Percentiles rank a stretch among this genome's conserved stretches.
These are phyloP conservation scores for Heliothis virescens DNA, from an alignment of 1,140 invertebrate genomes.

Conservation along the genomic window DNA sequence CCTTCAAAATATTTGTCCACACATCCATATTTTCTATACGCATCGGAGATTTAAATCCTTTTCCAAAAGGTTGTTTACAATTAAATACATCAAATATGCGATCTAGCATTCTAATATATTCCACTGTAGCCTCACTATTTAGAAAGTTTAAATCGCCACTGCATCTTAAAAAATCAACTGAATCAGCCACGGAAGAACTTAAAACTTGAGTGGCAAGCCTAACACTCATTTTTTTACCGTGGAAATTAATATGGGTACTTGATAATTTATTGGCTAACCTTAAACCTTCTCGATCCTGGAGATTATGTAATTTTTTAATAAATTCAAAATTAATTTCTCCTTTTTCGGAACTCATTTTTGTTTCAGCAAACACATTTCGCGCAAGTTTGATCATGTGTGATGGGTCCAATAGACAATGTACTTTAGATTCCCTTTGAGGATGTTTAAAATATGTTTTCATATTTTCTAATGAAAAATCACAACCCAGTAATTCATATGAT, in stretches of 20 bases:
- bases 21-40: slow-evolving; percentile 51
- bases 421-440: slow-evolving; percentile 16
- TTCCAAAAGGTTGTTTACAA: slow-evolving; percentile 55
- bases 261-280: slow-evolving; percentile 58
- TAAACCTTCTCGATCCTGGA: slow-evolving; percentile 62
- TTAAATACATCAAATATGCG: slow-evolving; percentile 67
- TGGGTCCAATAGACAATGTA: slow-evolving; percentile 58
- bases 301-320: slow-evolving; percentile 53
- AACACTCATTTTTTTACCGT: slow-evolving; percentile 64
- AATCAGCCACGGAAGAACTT: slow-evolving; percentile 62
- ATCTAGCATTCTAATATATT: slow-evolving; percentile 62
- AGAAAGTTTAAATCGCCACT: slow-evolving; percentile 51
- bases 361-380: slow-evolving; percentile 59
- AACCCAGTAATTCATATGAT: slow-evolving; percentile 56
- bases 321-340: slow-evolving; percentile 58
- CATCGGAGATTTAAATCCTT: slow-evolving; percentile 62
- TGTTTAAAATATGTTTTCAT: slow-evolving; percentile 48
- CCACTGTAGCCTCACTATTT: slow-evolving; percentile 56
- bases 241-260: slow-evolving; percentile 54
- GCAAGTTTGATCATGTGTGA: slow-evolving; percentile 63
- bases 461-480: slow-evolving; percentile 50
- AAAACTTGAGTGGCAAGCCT: slow-evolving; percentile 60
- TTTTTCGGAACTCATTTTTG: slow-evolving; percentile 37
- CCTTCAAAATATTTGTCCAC: slow-evolving; percentile 48
- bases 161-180: slow-evolving; percentile 59